Evolutionary conservation across 2,888 invertebrate genomes (phyloP), one percentile per base, ranked within the genome.

Genomic region (Macroteleia sp.): DNA sequence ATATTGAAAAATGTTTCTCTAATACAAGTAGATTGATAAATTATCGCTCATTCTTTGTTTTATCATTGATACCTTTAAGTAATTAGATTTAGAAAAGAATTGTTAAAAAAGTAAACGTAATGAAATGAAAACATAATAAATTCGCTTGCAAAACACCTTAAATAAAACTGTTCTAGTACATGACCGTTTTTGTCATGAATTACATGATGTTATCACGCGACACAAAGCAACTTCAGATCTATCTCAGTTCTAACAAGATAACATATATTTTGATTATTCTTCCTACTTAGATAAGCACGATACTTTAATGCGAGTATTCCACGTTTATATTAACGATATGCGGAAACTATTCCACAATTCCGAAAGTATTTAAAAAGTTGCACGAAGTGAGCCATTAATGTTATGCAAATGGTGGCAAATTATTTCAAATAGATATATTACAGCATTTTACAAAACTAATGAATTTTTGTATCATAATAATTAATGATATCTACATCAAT

Each of bases 171-270:
- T 69, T 69, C 52, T 42, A 59, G 41, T 17, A 25, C 42, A 20
- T 4, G 52, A 36, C n/a, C n/a, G n/a, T n/a, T n/a, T n/a, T 70
- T 70, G 69, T 70, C 69, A 70, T 70, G 59, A 59, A 70, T 70
- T 70, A 70, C 59, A 52, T 3, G 59, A 61, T 70, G 52, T 52
- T 69, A 69, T 69, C 69, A 34, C 14, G 34, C 50, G 39, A 69
- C 57, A 69, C 67, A 69, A 69, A 69, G 67, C 69, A 69, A 42
- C 59, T 42, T 69, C 50, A 42, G 30, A 19, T 50, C 20, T 59
- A 50, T 69, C 50, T 50, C 42, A 41, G 50, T 39, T 30, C 34
- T 32, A 52, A 52, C 59, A 57, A 59, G 69, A 69, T 69, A 69
- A 69, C 59, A 44, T 59, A 59, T 44, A 46, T 69, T 69, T 69